phyloP scores from a whole-genome alignment of 2,113 vertebrate genomes.

The Merops nubicus region DNA sequence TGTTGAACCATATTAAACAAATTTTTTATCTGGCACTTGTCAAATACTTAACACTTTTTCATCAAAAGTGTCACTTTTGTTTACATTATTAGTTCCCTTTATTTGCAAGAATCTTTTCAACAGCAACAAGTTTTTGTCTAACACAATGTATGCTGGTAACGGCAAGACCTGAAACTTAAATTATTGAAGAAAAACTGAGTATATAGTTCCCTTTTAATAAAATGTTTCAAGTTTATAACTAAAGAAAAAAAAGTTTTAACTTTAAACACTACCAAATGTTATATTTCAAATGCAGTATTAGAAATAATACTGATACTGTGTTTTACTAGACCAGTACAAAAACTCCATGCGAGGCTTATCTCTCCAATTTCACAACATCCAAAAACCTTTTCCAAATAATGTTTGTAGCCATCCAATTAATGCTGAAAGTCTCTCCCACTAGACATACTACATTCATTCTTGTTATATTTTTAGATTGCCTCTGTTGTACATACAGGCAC shows the following conservation, averaged over 20 bases:
- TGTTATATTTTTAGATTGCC: not conserved
- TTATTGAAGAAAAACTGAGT: not conserved
- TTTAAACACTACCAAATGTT: not conserved
- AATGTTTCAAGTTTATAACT: not conserved
- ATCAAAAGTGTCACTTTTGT: not conserved
- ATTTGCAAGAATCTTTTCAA: not conserved
- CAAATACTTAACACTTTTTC: not conserved
- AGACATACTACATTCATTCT: not conserved
- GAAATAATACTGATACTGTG: not conserved
- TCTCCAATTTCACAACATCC: not conserved
- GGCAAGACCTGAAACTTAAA: not conserved
- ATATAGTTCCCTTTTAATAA: not conserved
- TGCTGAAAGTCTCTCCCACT: not conserved
- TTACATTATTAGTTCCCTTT: not conserved
- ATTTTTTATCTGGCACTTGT: not conserved
- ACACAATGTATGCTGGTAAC: not conserved
- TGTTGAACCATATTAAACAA: not conserved
- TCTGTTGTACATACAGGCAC: not conserved
- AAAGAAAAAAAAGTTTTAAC: not conserved
- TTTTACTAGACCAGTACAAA: not conserved
- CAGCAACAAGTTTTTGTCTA: not conserved
- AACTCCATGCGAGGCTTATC: fast-evolving
- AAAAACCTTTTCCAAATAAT: not conserved
- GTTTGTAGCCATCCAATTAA: not conserved
- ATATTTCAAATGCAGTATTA: not conserved